Evolutionary conservation across 2,888 invertebrate species (phyloP), one percentile per base, ranked within the genome.

Genomic region (Hartigia nigra): DNA sequence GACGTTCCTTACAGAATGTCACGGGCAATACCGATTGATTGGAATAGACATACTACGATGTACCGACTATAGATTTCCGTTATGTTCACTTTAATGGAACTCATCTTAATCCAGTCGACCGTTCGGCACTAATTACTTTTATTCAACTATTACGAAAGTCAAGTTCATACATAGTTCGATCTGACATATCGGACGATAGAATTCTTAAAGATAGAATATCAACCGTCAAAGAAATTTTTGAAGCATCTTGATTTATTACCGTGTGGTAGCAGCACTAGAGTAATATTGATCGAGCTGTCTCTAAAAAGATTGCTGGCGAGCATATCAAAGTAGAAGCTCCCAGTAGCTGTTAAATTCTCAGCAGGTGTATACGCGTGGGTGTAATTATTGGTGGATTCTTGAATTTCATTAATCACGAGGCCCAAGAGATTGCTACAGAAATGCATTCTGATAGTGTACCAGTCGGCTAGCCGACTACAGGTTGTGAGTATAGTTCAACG

Each of bases 371-470:
- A 55, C 9, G 55, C 55, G 55, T 9, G 23, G 32, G 39, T 70
- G 70, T 75, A 36, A 35, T 69, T 12, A 72, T 78, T 72, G 23
- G n/a, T 76, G n/a, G 12, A 78, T 75, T 75, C 70, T 75, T 69
- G 9, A 37, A 39, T 75, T 37, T 23, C 55, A 1, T 55, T 55
- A 55, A 77, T 69, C 55, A 39, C 74, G 34, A 31, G 81, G 35
- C 69, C 83, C 72, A 81, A 79, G 78, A 75, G 82, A 77, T 39
- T 81, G 12, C 69, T 78, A 32, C 78, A 80, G 36, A 81, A 81
- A 81, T 83, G 82, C 74, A 76, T 84, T 34, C 78, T 79, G 74
- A 76, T 81, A 37, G 76, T 75, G 69, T 77, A 80, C 79, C 77
- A 78, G 74, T 80, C 81, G 75, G 78, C 77, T 31, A 74, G 77